Conservation (phyloP, 2,888 invertebrate genomes). For the Eumerus sabulonum region DNA sequence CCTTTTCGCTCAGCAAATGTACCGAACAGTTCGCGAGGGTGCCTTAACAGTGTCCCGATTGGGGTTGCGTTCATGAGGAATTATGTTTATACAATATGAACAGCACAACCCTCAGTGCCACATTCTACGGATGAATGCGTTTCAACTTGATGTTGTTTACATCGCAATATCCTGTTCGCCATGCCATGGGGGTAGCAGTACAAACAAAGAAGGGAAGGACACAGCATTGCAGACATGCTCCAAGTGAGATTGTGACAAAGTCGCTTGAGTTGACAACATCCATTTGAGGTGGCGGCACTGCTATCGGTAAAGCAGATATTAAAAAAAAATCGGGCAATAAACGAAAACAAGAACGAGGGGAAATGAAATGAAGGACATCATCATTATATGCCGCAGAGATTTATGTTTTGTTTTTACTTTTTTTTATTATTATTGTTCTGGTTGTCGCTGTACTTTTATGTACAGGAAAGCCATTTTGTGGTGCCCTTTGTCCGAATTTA, state of each 20-base stretch:
- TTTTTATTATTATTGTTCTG: too few species aligned
- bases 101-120: too few species aligned
- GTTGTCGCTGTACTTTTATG: too few species aligned
- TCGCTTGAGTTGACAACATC: constrained; percentile 20
- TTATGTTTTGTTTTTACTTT: constrained; percentile 1
- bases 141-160: neutral
- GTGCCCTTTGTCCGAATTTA: constrained; percentile 26
- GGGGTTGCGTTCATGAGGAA: too few species aligned
- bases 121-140: too few species aligned
- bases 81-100: too few species aligned
- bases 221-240: constrained; percentile 12
- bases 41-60: too few species aligned
- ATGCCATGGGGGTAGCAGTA: too few species aligned
- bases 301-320: neutral
- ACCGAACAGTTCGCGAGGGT: too few species aligned
- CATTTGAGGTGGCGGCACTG: too few species aligned
- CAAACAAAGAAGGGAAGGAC: neutral
- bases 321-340: constrained; percentile 1
- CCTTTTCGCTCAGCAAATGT: too few species aligned
- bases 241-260: constrained; percentile 10
- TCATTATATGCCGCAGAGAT: constrained; percentile 29
- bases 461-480: constrained; percentile 1
- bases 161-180: neutral
- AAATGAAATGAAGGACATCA: constrained; percentile 23
- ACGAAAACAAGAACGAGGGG: constrained; percentile 1